Base-by-base conservation (phyloP, 2,888 invertebrate species). In the Archips crataeganus region DNA sequence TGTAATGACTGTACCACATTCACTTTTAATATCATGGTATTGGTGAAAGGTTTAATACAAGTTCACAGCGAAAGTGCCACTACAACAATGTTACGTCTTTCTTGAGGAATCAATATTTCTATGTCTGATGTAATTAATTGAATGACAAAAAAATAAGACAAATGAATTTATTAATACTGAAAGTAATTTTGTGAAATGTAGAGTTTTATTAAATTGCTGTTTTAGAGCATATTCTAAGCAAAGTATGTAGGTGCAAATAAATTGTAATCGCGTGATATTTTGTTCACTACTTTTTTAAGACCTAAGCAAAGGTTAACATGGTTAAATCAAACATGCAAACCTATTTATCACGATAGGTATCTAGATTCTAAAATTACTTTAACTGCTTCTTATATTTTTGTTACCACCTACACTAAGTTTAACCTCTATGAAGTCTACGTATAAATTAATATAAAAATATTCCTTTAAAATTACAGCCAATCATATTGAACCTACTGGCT, bases 1-100 rank as follows among this genome's bases (percentile, higher is more conserved):
- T 42, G 65, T 42, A 62, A 72, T 42, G 65, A 57, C 34, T 59
- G 62, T 63, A 75, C 67, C 67, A 75, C 86, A 79, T 87, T 91
- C 87, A 85, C 85, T 87, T 88, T 84, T 87, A 75, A 76, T 75
- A 77, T 82, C 76, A 77, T 78, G 75, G 77, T 80, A 85, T 84
- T 79, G 82, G 90, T 90, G 90, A 91, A 91, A 91, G 91, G 87
- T 84, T 80, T 71, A 78, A 77, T 79, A 78, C 76, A 74, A 74
- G 81, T 78, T 75, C 78, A 81, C 79, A 85, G 82, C 80, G 83
- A 84, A 86, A 83, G 84, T 81, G 77, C 59, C 23, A 15, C 49
- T 66, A 68, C 54, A 60, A 23, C 47, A 34, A 54, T 60, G 45
- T 69, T 54, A 65, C 59, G 45, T 70, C 49, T 54, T 61, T 42